Evolutionary conservation across 2,888 invertebrate genomes (phyloP), one percentile per base, ranked within the genome.

Genomic region (Camponotus fellah): DNA sequence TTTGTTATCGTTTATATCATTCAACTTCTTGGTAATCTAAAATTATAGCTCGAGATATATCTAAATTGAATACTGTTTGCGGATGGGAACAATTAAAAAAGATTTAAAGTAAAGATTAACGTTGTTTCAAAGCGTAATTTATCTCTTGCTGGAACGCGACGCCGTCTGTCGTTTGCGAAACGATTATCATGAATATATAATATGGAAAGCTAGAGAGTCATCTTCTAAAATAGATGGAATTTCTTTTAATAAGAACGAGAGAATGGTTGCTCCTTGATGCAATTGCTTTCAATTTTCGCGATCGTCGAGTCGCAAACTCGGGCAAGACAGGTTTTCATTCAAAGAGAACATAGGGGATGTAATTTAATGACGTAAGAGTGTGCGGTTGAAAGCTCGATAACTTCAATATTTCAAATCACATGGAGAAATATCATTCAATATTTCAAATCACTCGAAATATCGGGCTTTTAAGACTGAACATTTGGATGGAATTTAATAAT

Each of bases 221-320:
- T 71, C 37, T 64, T 69, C 56, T 34, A 56, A 12, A 26, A 62
- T 32, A n/a, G 53, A 62, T 53, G 37, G 65, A 56, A 69, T 46
- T 69, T n/a, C 21, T 53, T 53, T 66, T 69, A 14, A 26, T 17
- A 17, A 4, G 37, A 53, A 62, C 65, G 66, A 64, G 40, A 9
- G 2, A n/a, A 8, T 8, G n/a, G 4, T 40, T 40, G 10, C n/a
- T 64, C n/a, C 65, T 49, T 62, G 43, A 46, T 58, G 14, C 43
- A 62, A 75, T 71, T 37, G 37, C 37, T 69, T 80, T 21, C 26
- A 69, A 60, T 71, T 71, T 49, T 80, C 60, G 71, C 49, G 76
- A 76, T 46, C 12, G 21, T 43, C 4, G 34, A 69, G 21, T 69
- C 64, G 40, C 56, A 56, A 10, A 49, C 8, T 21, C 40, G 65